These are phyloP conservation scores for Phallusia fumigata DNA, from an alignment of 23 tunicate species.

Conservation along the genomic window DNA sequence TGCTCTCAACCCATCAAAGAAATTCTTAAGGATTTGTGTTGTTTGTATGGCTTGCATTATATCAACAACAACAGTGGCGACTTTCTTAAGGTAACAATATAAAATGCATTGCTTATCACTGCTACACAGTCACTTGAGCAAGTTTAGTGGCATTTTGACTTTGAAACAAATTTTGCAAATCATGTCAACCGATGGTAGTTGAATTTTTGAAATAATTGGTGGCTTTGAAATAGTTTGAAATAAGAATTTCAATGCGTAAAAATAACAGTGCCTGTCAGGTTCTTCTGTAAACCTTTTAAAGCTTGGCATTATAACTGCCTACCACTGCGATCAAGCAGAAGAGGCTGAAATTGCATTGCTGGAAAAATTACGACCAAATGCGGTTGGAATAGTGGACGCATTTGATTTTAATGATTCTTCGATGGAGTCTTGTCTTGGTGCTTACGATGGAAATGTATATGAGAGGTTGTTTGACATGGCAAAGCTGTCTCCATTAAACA, in stretches of 20 bases:
- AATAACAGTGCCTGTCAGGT: neutral
- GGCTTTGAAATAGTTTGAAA: no score
- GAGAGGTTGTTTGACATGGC: conserved; percentile 79
- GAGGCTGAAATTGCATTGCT: conserved; percentile 49
- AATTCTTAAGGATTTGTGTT: conserved; percentile 45
- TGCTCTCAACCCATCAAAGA: conserved; percentile 34
- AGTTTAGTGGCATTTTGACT: no score
- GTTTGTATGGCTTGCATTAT: conserved; percentile 47
- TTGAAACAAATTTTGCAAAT: no score
- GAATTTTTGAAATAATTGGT: no score
- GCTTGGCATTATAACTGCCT: conserved; percentile 2
- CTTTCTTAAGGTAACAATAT: conserved; percentile 58
- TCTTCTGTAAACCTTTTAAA: neutral
- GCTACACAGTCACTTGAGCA: neutral
- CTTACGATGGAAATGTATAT: conserved; percentile 88
- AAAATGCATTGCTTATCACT: neutral
- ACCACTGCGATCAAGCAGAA: conserved; percentile 23
- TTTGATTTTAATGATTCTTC: conserved; percentile 70
- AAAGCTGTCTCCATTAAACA: conserved; percentile 48
- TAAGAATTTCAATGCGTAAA: no score
- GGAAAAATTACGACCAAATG: conserved; percentile 38
- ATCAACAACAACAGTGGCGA: conserved; percentile 47
- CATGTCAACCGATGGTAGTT: no score
- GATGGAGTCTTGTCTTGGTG: conserved; percentile 65
- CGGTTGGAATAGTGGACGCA: conserved; percentile 80